Conservation (phyloP, 1,140 invertebrate genomes). For the Agrilus planipennis region DNA sequence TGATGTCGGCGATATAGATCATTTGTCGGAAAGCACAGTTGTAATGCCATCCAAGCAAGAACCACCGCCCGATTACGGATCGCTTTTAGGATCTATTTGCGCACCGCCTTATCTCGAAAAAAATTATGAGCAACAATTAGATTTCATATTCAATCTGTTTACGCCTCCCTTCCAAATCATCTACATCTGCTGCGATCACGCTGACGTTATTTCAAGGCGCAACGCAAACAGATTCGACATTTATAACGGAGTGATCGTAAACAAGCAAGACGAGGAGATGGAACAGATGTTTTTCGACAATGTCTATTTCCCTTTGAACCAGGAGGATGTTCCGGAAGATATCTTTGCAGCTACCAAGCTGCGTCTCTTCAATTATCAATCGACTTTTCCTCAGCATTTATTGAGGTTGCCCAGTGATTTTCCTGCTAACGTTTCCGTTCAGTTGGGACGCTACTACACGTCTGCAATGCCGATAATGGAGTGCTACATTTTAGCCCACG, state of each 20-base stretch:
- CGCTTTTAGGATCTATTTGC: constrained; percentile 10
- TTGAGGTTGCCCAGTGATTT: constrained; percentile 35
- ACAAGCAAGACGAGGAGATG: constrained; percentile 13
- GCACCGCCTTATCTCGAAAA: constrained; percentile 13
- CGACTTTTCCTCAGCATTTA: constrained; percentile 1
- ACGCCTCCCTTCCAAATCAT: constrained; percentile 39
- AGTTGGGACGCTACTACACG: constrained; percentile 37
- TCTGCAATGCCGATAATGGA: constrained; percentile 35
- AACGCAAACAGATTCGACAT: constrained; percentile 36
- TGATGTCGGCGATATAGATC: no score
- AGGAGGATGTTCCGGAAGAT: constrained; percentile 14
- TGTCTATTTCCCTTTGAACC: constrained; percentile 8
- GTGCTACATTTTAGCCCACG: constrained; percentile 35
- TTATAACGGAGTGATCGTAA: constrained; percentile 19
- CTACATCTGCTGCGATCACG: constrained; percentile 39
- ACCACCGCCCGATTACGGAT: constrained; percentile 7
- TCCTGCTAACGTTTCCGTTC: constrained; percentile 28
- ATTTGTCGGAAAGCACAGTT: background rate
- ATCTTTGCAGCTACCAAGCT: no score
- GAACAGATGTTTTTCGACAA: constrained; percentile 11
- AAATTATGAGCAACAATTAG: constrained; percentile 25
- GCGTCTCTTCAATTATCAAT: constrained; percentile 1
- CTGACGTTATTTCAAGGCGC: constrained; percentile 37
- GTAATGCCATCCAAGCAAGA: background rate
- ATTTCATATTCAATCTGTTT: constrained; percentile 24